A percentile compares a stretch with the other conserved stretches of the same genome.
phyloP scores from a whole-genome alignment of 2,797 vertebrate species.

The Synanceia verrucosa region DNA sequence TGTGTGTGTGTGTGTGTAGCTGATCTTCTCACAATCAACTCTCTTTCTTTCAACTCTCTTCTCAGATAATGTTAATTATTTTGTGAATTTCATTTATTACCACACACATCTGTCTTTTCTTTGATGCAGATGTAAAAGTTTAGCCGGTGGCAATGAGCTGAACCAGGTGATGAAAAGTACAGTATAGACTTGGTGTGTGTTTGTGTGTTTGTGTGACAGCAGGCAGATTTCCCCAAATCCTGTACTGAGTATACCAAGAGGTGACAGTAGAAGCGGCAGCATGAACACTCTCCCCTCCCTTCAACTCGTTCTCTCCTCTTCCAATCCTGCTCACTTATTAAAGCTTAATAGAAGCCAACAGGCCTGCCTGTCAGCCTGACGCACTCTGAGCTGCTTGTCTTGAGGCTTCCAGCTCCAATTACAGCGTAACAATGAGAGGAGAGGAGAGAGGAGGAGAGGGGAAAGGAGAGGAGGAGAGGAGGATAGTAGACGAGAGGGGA shows the following conservation, averaged over 20 bases:
- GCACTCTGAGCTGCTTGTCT: conserved; percentile 67
- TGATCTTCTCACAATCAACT: conserved; percentile 26
- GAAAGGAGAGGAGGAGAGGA: neutral
- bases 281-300: conserved; percentile 40
- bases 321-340: conserved; percentile 73
- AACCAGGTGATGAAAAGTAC: conserved; percentile 38
- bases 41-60: neutral
- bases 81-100: conserved; percentile 22
- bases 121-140: conserved; percentile 39
- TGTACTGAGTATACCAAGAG: no score
- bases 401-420: conserved; percentile 77
- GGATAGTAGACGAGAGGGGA: neutral
- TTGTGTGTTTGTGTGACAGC: conserved; percentile 34
- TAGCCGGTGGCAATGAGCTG: conserved; percentile 38
- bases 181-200: conserved; percentile 12
- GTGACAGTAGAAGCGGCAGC: conserved; percentile 50
- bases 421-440: conserved; percentile 65
- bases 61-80: conserved; percentile 15
- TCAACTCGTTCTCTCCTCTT: conserved; percentile 39
- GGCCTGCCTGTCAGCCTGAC: conserved; percentile 70
- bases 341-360: conserved; percentile 79
- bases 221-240: conserved; percentile 38
- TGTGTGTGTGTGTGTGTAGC: conserved; percentile 5
- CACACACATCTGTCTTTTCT: conserved; percentile 9
- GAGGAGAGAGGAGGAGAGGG: conserved; percentile 9